Evolutionary conservation across 2,888 invertebrate genomes (phyloP).

Genomic region (Leptopilina syphax): DNA sequence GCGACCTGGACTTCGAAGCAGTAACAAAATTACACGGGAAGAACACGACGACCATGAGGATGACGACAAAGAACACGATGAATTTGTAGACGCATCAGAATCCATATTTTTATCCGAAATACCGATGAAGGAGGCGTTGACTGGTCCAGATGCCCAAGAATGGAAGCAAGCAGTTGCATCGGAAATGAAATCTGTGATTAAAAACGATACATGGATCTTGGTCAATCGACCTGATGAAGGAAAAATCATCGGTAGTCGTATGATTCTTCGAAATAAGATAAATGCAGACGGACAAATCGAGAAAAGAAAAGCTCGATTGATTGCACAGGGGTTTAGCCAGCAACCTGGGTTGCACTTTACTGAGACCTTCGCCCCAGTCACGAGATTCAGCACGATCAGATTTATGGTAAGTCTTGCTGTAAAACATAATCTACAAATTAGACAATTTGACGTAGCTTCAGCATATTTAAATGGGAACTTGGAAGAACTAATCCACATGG

Average conservation of each 20-base stretch:
- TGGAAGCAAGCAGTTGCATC: neutral
- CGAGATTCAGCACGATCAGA: no score
- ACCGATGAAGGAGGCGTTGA: neutral
- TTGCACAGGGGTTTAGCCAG: neutral
- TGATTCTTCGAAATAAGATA: no score
- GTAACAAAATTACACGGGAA: neutral
- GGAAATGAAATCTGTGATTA: neutral
- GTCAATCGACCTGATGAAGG: neutral
- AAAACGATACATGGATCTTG: neutral
- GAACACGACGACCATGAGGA: neutral
- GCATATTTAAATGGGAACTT: no score
- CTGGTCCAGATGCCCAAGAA: neutral
- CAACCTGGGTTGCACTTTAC: no score
- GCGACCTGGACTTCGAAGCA: no score
- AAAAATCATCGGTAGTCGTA: no score
- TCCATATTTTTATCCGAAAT: neutral
- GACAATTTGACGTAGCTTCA: no score
- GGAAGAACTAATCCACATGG: no score
- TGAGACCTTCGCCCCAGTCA: no score
- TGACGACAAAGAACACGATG: neutral
- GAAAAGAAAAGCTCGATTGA: neutral
- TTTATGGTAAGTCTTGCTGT: no score
- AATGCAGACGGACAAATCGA: neutral
- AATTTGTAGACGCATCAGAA: no score
- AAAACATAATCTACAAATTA: no score